Evolutionary conservation across 2,113 vertebrate genomes (phyloP).

Genomic region (Chaenogobius annularis): DNA sequence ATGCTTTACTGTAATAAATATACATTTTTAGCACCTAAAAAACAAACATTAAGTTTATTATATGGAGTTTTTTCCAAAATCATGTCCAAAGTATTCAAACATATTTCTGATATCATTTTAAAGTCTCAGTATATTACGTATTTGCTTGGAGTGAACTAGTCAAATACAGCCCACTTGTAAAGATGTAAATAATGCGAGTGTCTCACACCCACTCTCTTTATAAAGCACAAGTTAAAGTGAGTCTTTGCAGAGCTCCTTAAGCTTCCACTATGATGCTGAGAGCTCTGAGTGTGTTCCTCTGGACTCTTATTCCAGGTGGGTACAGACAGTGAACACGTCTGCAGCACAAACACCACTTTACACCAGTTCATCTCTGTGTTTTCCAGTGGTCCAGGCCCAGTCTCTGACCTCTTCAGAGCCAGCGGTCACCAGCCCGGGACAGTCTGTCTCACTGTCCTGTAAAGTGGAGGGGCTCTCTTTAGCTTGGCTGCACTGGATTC

Average conservation of each 20-base stretch:
- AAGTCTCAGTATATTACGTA: too few species aligned
- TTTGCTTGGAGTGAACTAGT: too few species aligned
- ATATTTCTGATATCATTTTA: too few species aligned
- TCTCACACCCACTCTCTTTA: neutral
- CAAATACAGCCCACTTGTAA: too few species aligned
- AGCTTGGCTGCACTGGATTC: conserved; percentile 4
- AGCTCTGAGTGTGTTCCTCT: neutral
- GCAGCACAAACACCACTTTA: neutral
- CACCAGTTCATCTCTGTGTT: neutral
- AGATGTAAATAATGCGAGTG: neutral
- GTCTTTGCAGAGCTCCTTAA: neutral
- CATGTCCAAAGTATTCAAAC: too few species aligned
- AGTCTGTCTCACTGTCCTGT: neutral
- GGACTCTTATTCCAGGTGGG: neutral
- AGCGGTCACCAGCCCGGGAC: neutral
- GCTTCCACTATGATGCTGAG: neutral
- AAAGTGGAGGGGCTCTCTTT: neutral
- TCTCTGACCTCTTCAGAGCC: neutral
- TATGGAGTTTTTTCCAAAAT: too few species aligned
- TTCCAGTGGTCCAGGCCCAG: neutral
- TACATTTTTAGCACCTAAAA: too few species aligned
- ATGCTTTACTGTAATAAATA: too few species aligned
- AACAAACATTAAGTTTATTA: too few species aligned
- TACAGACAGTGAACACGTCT: neutral
- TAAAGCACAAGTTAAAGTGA: neutral